Evolutionary conservation across 1,140 invertebrate species (phyloP).

Genomic region (Elymnias hypermnestra): DNA sequence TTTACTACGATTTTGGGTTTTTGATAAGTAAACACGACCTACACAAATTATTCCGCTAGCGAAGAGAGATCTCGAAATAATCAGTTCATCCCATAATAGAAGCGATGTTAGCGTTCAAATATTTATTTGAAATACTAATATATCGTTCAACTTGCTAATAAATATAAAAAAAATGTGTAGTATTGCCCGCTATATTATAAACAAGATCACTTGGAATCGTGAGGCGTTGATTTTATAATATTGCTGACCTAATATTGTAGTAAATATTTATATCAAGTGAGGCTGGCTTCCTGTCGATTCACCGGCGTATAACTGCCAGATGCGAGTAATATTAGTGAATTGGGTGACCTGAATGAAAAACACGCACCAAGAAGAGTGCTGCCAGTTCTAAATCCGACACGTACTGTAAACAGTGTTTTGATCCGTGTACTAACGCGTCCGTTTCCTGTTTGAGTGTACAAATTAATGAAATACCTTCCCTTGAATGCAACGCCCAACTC

Average conservation of each 20-base stretch:
- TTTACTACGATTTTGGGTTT: too few relatives aligned
- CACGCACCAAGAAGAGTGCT: conserved; percentile 31
- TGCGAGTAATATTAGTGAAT: conserved; percentile 41
- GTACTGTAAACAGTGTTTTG: conserved; percentile 41
- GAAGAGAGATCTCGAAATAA: too few relatives aligned
- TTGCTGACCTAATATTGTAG: conserved; percentile 2
- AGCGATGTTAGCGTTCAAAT: too few relatives aligned
- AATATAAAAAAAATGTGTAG: too few relatives aligned
- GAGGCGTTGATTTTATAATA: conserved; percentile 8
- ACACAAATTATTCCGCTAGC: too few relatives aligned
- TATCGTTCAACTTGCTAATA: too few relatives aligned
- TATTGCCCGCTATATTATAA: too few relatives aligned
- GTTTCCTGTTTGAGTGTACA: conserved; percentile 14
- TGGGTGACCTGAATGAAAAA: conserved; percentile 45
- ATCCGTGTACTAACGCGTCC: conserved; percentile 15
- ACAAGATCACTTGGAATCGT: background rate
- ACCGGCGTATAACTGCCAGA: conserved; percentile 23
- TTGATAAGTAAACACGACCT: too few relatives aligned
- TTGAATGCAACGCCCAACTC: too few relatives aligned
- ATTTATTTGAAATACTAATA: too few relatives aligned
- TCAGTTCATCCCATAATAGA: too few relatives aligned
- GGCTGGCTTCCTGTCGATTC: conserved; percentile 22
- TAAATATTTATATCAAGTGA: conserved; percentile 29
- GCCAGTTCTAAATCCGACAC: conserved; percentile 44
- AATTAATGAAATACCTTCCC: too few relatives aligned